A percentile compares a stretch with the other conserved stretches of the same genome.
Conservation (phyloP, 1,140 invertebrate genomes). For the Halotydeus destructor region DNA sequence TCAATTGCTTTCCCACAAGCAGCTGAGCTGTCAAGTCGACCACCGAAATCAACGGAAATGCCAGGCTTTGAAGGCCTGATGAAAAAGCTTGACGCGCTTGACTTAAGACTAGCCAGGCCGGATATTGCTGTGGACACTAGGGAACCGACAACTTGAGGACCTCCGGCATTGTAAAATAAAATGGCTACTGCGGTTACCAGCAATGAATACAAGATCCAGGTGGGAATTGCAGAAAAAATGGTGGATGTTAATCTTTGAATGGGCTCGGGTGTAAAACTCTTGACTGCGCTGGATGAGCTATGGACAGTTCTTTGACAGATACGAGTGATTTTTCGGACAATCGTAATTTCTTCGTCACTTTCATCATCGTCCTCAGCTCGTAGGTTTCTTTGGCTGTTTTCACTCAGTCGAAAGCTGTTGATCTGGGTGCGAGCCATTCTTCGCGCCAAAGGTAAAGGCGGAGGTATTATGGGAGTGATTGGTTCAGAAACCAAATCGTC, state of each 20-base stretch:
- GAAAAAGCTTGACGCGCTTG: too few species aligned
- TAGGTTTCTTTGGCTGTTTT: too few species aligned
- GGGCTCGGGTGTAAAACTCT: not conserved
- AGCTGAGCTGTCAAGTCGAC: too few species aligned
- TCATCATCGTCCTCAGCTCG: constrained; percentile 1
- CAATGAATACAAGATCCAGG: not conserved
- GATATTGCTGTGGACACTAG: not conserved
- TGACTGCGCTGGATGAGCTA: not conserved
- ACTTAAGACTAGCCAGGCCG: not conserved
- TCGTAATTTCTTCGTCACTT: constrained; percentile 7
- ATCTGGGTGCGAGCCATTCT: not conserved
- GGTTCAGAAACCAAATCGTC: not conserved
- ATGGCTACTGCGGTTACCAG: not conserved
- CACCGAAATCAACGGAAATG: too few species aligned
- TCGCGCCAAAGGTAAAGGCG: not conserved
- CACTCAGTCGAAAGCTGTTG: too few species aligned
- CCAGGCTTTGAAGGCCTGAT: too few species aligned
- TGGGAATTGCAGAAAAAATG: not conserved
- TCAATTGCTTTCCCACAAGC: not conserved
- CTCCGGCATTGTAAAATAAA: not conserved
- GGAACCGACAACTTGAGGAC: not conserved
- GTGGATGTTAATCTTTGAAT: not conserved
- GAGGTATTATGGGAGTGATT: not conserved
- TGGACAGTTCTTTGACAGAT: constrained; percentile 1
- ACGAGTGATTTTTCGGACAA: not conserved